A percentile compares a stretch with the other conserved stretches of the same genome.
These are phyloP conservation scores for Mythimna lalbum DNA, from an alignment of 2,888 invertebrate species.

Conservation along the genomic window DNA sequence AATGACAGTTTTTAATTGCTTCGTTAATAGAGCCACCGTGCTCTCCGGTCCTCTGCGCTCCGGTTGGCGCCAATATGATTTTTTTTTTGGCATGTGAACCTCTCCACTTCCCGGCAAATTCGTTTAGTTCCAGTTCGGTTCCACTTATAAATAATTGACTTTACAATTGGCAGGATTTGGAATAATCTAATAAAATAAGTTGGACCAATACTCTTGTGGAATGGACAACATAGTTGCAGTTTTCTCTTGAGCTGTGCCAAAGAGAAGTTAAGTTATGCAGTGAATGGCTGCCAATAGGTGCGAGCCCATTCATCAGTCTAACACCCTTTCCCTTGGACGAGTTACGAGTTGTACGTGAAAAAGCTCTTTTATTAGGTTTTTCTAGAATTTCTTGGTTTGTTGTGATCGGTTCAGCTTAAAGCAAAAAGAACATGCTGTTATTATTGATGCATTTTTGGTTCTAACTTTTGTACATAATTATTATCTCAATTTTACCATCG, in stretches of 20 bases:
- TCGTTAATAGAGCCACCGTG: constrained; percentile 16
- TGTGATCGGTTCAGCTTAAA: neutral
- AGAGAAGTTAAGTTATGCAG: constrained; percentile 19
- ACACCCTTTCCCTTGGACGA: constrained; percentile 48
- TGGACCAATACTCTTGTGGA: constrained; percentile 8
- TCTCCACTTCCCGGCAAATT: constrained; percentile 31
- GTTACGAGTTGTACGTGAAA: constrained; percentile 32
- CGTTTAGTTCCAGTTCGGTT: neutral
- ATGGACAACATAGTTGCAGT: constrained; percentile 18
- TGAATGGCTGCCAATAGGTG: constrained; percentile 37
- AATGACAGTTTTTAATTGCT: constrained; percentile 26
- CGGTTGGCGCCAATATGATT: constrained; percentile 37
- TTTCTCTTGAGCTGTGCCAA: constrained; percentile 49
- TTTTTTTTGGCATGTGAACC: constrained; percentile 37
- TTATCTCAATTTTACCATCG: no score
- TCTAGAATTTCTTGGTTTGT: neutral
- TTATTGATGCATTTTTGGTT: no score
- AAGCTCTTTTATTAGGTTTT: neutral
- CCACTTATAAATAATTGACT: neutral
- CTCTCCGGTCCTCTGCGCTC: constrained; percentile 9
- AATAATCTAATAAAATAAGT: constrained; percentile 26
- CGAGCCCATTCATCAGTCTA: constrained; percentile 33
- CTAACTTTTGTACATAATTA: no score
- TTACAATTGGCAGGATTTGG: neutral
- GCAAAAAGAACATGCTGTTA: no score